These are phyloP conservation scores for rat (Rattus norvegicus) DNA, from an alignment of 2,113 vertebrate genomes.

Conservation along the genomic window GRCr8 NC_086026.1:39758501-39759000, in stretches of 20 bases:
- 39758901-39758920: not conserved
- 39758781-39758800: not conserved
- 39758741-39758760: not conserved
- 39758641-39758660: not conserved
- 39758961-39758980: not conserved
- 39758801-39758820: not conserved
- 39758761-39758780: not conserved
- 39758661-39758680: too few relatives aligned
- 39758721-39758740: not conserved
- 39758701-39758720: not conserved
- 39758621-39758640: not conserved
- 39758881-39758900: conserved; percentile 26
- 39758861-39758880: not conserved
- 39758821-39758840: not conserved
- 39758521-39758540: not conserved
- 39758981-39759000: conserved; percentile 52
- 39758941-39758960: not conserved
- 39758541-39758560: not conserved
- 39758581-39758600: not conserved
- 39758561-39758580: not conserved
- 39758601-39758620: not conserved
- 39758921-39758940: not conserved
- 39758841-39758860: not conserved
- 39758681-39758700: not conserved
- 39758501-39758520: not conserved